Conservation (phyloP, 2,888 invertebrate species). For the Himalopsyche anomala region DNA sequence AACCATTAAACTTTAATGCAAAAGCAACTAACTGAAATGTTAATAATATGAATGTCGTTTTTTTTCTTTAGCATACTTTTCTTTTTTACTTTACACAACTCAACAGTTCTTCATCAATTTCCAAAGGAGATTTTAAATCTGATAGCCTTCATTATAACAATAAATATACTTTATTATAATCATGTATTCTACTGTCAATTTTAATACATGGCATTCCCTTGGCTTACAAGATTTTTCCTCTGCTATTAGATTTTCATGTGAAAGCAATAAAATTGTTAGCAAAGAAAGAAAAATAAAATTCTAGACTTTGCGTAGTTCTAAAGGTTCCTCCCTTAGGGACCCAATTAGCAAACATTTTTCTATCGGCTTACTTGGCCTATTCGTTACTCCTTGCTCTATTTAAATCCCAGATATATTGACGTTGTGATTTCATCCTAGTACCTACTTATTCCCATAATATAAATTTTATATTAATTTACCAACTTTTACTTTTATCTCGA, state of each 20-base stretch:
- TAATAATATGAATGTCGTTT: no score
- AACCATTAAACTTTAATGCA: no score
- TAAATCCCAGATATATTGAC: neutral
- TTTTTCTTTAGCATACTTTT: no score
- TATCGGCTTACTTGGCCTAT: slow-evolving; percentile 30
- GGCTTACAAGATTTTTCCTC: neutral
- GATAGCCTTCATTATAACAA: no score
- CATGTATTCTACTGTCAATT: no score
- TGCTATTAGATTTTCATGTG: neutral
- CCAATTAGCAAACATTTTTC: slow-evolving; percentile 53
- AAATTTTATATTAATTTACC: no score
- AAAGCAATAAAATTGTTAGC: slow-evolving; percentile 9
- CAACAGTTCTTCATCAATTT: no score
- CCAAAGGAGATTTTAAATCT: no score
- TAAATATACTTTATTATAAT: no score
- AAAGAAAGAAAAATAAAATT: neutral
- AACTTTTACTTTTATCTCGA: no score
- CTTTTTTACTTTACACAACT: no score
- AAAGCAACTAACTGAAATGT: no score
- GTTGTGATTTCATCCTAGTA: neutral
- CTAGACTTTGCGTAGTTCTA: neutral
- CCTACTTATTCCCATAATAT: neutral
- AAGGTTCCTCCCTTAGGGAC: slow-evolving; percentile 49
- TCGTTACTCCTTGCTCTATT: slow-evolving; percentile 1
- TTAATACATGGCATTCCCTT: neutral